phyloP scores from a whole-genome alignment of 2,113 vertebrate genomes.

The Actenoides lindsayi region DNA sequence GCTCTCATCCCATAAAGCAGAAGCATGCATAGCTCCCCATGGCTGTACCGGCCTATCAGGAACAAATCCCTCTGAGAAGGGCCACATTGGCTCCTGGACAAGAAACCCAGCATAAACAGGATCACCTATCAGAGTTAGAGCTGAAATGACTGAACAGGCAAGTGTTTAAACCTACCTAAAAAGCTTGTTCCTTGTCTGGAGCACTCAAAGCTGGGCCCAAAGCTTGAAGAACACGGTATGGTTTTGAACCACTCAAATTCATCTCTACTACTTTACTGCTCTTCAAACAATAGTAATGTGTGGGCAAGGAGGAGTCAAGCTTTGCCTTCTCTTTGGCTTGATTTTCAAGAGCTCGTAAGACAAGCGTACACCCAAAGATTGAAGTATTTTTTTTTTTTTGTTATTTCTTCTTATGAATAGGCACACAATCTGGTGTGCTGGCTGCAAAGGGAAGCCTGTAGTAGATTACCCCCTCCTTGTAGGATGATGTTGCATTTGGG shows the following conservation, averaged over 20 bases:
- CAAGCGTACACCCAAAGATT: background rate
- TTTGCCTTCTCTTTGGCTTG: background rate
- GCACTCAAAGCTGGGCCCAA: background rate
- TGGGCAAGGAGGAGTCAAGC: background rate
- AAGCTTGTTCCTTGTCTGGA: background rate
- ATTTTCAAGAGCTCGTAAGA: background rate
- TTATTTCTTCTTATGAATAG: background rate
- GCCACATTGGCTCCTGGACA: background rate
- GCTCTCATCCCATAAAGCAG: background rate
- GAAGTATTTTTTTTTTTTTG: background rate
- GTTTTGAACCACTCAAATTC: background rate
- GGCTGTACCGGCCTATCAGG: background rate
- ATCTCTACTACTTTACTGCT: background rate
- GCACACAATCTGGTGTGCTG: background rate
- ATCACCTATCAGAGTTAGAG: background rate
- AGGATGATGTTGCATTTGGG: background rate
- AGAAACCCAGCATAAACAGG: background rate
- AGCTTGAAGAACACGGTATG: accelerated
- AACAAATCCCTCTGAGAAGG: background rate
- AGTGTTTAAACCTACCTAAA: background rate
- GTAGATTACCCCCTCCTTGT: background rate
- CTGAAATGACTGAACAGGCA: background rate
- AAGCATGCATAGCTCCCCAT: accelerated
- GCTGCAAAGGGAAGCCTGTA: background rate
- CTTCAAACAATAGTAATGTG: background rate